phyloP scores from a whole-genome alignment of 2,113 vertebrate genomes.

The Melospiza melodia region DNA sequence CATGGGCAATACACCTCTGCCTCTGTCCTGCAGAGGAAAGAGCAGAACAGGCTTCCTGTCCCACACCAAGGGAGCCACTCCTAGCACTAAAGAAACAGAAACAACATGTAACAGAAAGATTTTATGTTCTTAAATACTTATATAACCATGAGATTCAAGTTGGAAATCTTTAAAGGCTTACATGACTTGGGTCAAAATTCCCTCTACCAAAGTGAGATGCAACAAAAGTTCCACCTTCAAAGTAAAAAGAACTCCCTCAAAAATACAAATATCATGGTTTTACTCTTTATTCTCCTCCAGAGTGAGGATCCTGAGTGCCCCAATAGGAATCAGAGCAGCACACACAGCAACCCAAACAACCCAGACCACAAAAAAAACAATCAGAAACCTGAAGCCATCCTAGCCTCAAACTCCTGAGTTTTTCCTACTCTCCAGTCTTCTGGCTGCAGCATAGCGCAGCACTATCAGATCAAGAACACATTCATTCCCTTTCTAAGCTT shows the following conservation, averaged over 20 bases:
- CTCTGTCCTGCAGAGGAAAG: background rate
- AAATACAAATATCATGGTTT: background rate
- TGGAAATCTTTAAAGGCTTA: background rate
- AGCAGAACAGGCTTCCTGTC: background rate
- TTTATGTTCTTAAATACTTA: background rate
- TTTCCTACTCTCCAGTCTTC: background rate
- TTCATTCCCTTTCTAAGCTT: fast-evolving
- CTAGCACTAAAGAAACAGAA: background rate
- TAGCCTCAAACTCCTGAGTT: background rate
- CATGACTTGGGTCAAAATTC: background rate
- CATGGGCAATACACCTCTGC: background rate
- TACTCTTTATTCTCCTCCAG: background rate
- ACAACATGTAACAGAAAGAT: fast-evolving
- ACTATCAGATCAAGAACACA: fast-evolving
- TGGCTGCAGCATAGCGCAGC: fast-evolving
- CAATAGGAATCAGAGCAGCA: background rate
- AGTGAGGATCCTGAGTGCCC: background rate
- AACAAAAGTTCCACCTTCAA: background rate
- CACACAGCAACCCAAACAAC: fast-evolving
- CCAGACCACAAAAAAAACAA: background rate
- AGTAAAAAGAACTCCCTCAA: background rate
- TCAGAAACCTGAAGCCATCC: background rate
- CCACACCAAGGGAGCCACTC: background rate
- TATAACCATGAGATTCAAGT: background rate
- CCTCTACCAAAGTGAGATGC: too few species aligned